phyloP scores from a whole-genome alignment of 2,888 invertebrate genomes.

The Acrocera orbiculus region DNA sequence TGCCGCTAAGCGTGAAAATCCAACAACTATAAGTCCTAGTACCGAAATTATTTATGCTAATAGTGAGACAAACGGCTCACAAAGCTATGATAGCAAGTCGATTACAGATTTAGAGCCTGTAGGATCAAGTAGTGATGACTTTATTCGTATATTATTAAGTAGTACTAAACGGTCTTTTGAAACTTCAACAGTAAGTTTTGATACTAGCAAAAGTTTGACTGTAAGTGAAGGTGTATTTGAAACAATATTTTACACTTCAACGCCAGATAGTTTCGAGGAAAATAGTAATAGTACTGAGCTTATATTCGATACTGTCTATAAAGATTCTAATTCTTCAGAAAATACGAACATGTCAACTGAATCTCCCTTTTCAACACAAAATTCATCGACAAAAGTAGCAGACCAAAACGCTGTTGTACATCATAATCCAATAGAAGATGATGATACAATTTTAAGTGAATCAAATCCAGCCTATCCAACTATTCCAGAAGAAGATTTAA shows the following conservation, averaged over 20 bases:
- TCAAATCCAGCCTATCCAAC: constrained; percentile 37
- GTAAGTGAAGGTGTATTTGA: constrained; percentile 2
- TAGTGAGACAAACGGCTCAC: constrained; percentile 2
- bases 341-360: constrained; percentile 5
- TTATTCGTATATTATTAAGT: too few relatives aligned
- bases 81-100: constrained; percentile 1
- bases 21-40: background rate
- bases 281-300: background rate
- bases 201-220: background rate
- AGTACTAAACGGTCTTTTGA: too few relatives aligned
- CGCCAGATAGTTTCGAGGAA: constrained; percentile 1
- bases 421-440: constrained; percentile 18
- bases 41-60: background rate
- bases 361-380: constrained; percentile 13
- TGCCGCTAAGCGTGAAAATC: background rate
- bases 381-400: constrained; percentile 3
- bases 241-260: constrained; percentile 4
- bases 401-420: background rate
- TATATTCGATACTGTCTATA: constrained; percentile 6
- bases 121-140: constrained; percentile 24
- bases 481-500: constrained; percentile 35
- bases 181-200: constrained; percentile 2
- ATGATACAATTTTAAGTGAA: constrained; percentile 20
- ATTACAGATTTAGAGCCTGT: constrained; percentile 19
- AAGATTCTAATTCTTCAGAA: background rate